phyloP scores from a whole-genome alignment of 1,140 invertebrate genomes.

The Archivesica marissinica region DNA sequence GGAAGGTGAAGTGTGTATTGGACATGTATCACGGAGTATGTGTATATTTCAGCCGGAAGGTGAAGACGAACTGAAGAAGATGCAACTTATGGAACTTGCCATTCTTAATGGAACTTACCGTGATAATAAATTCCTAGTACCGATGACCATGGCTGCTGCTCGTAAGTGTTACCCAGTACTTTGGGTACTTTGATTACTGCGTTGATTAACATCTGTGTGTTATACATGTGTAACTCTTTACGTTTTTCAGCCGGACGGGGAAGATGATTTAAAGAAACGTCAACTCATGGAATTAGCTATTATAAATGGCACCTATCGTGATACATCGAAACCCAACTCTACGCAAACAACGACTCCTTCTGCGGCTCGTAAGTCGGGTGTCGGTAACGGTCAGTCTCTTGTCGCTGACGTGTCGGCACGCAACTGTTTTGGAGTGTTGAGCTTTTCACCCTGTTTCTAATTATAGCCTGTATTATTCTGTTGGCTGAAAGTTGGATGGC shows the following conservation, averaged over 20 bases:
- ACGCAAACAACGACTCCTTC: conserved; percentile 67
- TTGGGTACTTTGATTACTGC: conserved; percentile 57
- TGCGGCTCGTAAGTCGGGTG: conserved; percentile 80
- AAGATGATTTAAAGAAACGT: conserved; percentile 99
- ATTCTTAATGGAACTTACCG: conserved; percentile 99
- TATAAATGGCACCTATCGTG: conserved; percentile 99
- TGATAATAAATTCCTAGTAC: conserved; percentile 85
- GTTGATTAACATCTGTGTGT: conserved; percentile 62
- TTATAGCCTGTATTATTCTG: conserved; percentile 60
- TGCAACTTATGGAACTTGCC: conserved; percentile 99
- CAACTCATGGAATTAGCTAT: conserved; percentile 99
- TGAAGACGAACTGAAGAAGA: conserved; percentile 99
- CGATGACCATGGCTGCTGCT: conserved; percentile 63
- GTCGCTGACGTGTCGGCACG: conserved; percentile 23
- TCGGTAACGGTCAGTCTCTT: conserved; percentile 60
- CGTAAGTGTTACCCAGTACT: conserved; percentile 72
- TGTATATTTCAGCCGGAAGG: conserved; percentile 95
- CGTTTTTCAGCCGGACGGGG: conserved; percentile 95
- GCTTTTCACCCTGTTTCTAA: conserved; percentile 66
- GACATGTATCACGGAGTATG: background rate
- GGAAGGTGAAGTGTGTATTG: conserved; percentile 81
- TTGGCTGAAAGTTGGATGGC: conserved; percentile 61
- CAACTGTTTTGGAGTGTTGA: conserved; percentile 61
- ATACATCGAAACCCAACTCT: conserved; percentile 79
- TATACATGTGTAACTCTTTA: conserved; percentile 58